These are phyloP conservation scores for Crossocerus cetratus DNA, from an alignment of 2,888 invertebrate species.

Conservation along the genomic window DNA sequence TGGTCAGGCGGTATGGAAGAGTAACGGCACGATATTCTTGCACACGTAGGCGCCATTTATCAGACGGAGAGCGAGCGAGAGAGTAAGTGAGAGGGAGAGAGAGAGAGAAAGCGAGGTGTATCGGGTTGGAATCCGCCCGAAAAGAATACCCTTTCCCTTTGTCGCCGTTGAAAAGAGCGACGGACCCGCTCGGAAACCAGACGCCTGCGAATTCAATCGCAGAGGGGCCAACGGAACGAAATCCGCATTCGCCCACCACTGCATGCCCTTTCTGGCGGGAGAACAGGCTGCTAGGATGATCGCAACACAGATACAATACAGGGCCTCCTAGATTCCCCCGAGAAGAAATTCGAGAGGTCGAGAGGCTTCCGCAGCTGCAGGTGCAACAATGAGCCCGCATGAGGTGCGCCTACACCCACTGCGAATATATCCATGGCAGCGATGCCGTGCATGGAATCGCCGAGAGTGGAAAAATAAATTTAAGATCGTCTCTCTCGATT, in stretches of 20 bases:
- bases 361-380: conserved; percentile 44
- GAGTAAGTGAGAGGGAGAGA: too few species aligned
- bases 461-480: conserved; percentile 28
- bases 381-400: conserved; percentile 53
- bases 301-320: too few species aligned
- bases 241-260: conserved; percentile 9
- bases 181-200: conserved; percentile 51
- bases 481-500: conserved; percentile 28
- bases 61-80: too few species aligned
- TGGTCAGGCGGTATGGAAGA: background rate
- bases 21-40: conserved; percentile 11
- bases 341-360: conserved; percentile 45
- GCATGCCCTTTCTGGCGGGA: conserved; percentile 14
- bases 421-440: background rate
- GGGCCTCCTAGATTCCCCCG: conserved; percentile 7
- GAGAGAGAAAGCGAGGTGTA: background rate
- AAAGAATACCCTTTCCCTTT: conserved; percentile 36
- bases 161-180: conserved; percentile 39
- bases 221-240: conserved; percentile 32
- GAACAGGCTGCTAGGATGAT: background rate
- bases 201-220: conserved; percentile 55
- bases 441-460: background rate
- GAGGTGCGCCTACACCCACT: background rate
- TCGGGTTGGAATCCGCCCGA: background rate
- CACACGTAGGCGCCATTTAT: conserved; percentile 28